Evolutionary conservation across 2,888 invertebrate genomes (phyloP).

Genomic region (Julus scandinavius): DNA sequence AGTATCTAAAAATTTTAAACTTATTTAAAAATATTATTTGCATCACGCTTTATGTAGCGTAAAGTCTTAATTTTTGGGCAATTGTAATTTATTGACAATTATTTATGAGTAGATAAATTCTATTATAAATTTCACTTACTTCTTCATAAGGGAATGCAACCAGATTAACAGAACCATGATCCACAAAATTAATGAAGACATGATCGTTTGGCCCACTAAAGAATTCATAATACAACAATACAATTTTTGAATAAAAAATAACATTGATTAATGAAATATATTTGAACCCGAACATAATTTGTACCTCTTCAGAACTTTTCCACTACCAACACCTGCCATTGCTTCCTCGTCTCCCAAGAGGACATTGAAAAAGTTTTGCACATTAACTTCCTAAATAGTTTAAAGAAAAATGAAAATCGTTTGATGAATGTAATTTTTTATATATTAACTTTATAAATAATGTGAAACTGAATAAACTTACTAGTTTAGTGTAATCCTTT

Average conservation of each 20-base stretch:
- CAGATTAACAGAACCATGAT: slow-evolving; percentile 72
- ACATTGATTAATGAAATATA: slow-evolving; percentile 10
- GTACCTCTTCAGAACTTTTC: slow-evolving; percentile 68
- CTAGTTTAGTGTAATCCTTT: slow-evolving; percentile 71
- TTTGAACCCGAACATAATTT: neutral
- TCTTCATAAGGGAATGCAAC: slow-evolving; percentile 66
- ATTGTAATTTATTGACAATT: neutral
- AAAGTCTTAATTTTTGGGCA: neutral
- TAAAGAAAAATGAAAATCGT: neutral
- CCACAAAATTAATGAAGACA: slow-evolving; percentile 73
- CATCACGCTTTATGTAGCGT: neutral
- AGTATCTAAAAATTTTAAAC: neutral
- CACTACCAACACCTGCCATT: slow-evolving; percentile 68
- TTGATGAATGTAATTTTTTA: neutral
- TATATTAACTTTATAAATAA: neutral
- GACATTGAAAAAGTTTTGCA: slow-evolving; percentile 71
- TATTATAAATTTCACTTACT: slow-evolving; percentile 42
- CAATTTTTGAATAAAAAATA: neutral
- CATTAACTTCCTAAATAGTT: slow-evolving; percentile 69
- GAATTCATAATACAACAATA: slow-evolving; percentile 49
- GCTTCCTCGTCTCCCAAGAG: slow-evolving; percentile 69
- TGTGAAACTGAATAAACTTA: slow-evolving; percentile 62
- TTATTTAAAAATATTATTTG: neutral
- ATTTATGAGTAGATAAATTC: neutral
- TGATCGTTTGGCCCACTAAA: slow-evolving; percentile 71